Evolutionary conservation across 1,140 invertebrate species (phyloP).

Genomic region (Rhopalosiphum maidis): DNA sequence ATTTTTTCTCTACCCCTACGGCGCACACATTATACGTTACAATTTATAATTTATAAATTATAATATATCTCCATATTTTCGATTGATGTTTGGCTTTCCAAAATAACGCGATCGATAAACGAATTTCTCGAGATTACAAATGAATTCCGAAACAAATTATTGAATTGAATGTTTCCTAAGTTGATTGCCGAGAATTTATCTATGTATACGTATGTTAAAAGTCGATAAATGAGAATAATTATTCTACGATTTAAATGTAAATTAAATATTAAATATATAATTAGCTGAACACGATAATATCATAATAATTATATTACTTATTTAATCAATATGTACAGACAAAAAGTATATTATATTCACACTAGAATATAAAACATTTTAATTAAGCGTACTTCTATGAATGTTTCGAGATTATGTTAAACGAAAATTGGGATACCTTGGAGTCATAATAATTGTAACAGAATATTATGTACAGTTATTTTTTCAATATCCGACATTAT

Average conservation of each 20-base stretch:
- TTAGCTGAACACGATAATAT: not conserved
- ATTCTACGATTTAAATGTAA: not conserved
- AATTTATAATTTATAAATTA: not conserved
- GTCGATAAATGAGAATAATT: not conserved
- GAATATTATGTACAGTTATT: not conserved
- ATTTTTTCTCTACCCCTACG: not conserved
- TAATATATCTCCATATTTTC: not conserved
- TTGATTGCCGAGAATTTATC: not conserved
- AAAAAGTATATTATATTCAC: not conserved
- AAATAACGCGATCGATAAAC: not conserved
- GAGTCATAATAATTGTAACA: not conserved
- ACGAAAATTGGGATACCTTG: not conserved
- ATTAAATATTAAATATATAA: not conserved
- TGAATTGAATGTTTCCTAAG: not conserved
- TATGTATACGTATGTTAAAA: not conserved
- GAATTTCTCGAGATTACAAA: not conserved
- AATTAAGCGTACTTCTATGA: not conserved
- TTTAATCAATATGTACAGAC: not conserved
- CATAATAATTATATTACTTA: not conserved
- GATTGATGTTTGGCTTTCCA: not conserved
- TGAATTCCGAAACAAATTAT: not conserved
- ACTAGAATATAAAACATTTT: not conserved
- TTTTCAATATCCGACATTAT: not conserved
- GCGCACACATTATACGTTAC: not conserved
- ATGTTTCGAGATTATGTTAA: constrained; percentile 12